Evolutionary conservation across 2,797 vertebrate genomes (phyloP).

Genomic region (Microchirus variegatus): DNA sequence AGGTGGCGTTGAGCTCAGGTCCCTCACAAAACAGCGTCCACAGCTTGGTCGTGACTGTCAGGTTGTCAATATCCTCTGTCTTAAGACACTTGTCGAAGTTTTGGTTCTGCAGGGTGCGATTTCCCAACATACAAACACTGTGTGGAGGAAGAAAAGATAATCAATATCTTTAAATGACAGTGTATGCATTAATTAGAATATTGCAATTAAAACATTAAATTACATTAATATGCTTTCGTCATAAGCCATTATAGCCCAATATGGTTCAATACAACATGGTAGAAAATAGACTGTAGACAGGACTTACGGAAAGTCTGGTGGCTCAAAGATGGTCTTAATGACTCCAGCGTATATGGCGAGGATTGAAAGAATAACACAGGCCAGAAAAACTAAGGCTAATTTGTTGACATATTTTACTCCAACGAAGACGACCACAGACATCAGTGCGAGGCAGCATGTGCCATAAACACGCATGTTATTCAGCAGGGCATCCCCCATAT

Average conservation of each 20-base stretch:
- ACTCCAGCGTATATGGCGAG: slow-evolving; percentile 95
- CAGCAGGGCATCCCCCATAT: slow-evolving; percentile 81
- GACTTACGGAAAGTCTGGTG: slow-evolving; percentile 91
- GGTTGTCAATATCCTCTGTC: slow-evolving; percentile 73
- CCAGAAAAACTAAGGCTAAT: slow-evolving; percentile 93
- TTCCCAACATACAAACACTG: slow-evolving; percentile 93
- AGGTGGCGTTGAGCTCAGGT: slow-evolving; percentile 78
- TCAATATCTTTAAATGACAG: too few relatives aligned
- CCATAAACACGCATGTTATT: slow-evolving; percentile 98
- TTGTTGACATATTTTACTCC: slow-evolving; percentile 98
- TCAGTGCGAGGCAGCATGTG: slow-evolving; percentile 88
- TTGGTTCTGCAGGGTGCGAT: slow-evolving; percentile 88
- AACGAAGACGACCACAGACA: slow-evolving; percentile 93
- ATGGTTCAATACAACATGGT: too few relatives aligned
- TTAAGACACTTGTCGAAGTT: slow-evolving; percentile 88
- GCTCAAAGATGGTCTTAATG: slow-evolving; percentile 92
- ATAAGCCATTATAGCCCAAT: too few relatives aligned
- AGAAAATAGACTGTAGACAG: not conserved
- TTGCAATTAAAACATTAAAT: too few relatives aligned
- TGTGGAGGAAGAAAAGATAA: not conserved
- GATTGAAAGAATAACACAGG: slow-evolving; percentile 95
- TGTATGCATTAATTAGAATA: too few relatives aligned
- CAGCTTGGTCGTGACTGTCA: slow-evolving; percentile 82
- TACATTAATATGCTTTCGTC: too few relatives aligned
- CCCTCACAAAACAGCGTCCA: slow-evolving; percentile 89